These are phyloP conservation scores for Microplitis demolitor DNA, from an alignment of 1,140 invertebrate species.

Conservation along the genomic window DNA sequence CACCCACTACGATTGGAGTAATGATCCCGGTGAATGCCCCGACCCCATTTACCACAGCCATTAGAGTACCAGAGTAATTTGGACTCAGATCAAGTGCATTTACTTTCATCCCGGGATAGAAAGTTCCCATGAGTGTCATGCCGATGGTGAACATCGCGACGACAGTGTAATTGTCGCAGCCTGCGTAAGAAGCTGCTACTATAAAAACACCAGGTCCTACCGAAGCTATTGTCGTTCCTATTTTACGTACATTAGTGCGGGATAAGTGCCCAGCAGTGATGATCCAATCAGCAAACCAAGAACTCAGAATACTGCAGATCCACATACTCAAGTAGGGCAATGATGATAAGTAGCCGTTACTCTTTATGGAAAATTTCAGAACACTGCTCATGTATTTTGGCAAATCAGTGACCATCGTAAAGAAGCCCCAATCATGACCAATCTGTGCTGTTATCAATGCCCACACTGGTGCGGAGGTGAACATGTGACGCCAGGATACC, in stretches of 20 bases:
- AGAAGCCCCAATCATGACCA: conserved; percentile 93
- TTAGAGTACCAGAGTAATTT: conserved; percentile 79
- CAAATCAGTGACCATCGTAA: conserved; percentile 89
- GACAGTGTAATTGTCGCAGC: conserved; percentile 70
- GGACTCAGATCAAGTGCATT: conserved; percentile 83
- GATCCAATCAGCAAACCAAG: conserved; percentile 70
- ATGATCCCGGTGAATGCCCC: conserved; percentile 81
- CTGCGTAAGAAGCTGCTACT: conserved; percentile 79
- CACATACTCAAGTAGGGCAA: conserved; percentile 76
- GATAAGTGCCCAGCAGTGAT: conserved; percentile 64
- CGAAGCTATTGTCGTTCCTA: conserved; percentile 73
- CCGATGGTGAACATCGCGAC: conserved; percentile 72
- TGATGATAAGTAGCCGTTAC: conserved; percentile 71
- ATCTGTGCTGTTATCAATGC: conserved; percentile 75
- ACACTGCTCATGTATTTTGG: conserved; percentile 90
- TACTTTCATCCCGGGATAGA: conserved; percentile 76
- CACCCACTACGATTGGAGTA: conserved; percentile 75
- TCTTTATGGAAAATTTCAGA: conserved; percentile 73
- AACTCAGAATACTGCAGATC: conserved; percentile 70
- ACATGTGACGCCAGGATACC: conserved; percentile 73
- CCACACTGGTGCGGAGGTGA: conserved; percentile 78
- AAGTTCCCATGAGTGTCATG: conserved; percentile 76
- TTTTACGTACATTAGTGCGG: conserved; percentile 69
- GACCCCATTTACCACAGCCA: conserved; percentile 82
- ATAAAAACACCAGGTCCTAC: conserved; percentile 77